Conservation (phyloP, 2,113 vertebrate species). For the Rhodinocichla rosea region DNA sequence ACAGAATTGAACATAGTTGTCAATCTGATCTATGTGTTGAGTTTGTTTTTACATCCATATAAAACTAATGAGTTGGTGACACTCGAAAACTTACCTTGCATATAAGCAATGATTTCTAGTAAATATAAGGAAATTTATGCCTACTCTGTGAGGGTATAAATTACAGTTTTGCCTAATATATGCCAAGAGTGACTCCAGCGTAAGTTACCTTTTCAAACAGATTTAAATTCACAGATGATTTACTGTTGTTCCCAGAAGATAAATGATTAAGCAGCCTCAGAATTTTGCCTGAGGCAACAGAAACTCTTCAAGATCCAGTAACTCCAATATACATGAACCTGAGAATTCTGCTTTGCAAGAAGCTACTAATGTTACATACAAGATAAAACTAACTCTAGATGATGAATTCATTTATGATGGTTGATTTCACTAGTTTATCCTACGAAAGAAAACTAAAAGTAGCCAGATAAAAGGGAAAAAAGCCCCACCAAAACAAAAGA, state of each 20-base stretch:
- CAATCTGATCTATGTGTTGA: not conserved
- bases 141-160: not conserved
- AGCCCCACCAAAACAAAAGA: not conserved
- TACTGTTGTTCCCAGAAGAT: not conserved
- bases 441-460: not conserved
- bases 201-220: constrained; percentile 29
- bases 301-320: constrained; percentile 22
- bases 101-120: not conserved
- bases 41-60: not conserved
- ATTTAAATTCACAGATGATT: constrained; percentile 38
- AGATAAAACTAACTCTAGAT: not conserved
- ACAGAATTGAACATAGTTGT: not conserved
- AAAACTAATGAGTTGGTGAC: not conserved
- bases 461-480: fast-evolving
- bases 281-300: constrained; percentile 2
- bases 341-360: not conserved
- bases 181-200: not conserved
- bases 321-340: not conserved
- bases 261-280: constrained; percentile 23
- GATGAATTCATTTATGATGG: not conserved
- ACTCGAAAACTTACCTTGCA: not conserved
- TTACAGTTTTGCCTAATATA: not conserved
- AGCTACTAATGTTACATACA: not conserved
- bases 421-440: not conserved
- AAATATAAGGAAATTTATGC: constrained; percentile 10